These are phyloP conservation scores for Mycteria americana DNA, from an alignment of 2,797 vertebrate species.

Conservation along the genomic window DNA sequence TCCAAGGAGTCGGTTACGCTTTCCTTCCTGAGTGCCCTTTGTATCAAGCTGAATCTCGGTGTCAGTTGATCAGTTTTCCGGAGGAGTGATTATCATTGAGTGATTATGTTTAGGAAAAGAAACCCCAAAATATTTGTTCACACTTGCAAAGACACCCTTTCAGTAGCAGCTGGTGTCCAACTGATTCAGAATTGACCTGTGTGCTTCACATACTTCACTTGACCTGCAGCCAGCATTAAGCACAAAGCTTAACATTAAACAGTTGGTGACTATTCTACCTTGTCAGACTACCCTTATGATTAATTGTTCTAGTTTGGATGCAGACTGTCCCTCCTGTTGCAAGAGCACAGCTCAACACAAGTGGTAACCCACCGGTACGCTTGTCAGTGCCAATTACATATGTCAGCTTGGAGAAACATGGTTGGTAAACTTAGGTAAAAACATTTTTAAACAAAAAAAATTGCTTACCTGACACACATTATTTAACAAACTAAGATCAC, in stretches of 20 bases:
- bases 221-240: neutral
- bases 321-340: neutral
- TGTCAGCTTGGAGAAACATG: neutral
- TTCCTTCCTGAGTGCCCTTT: slow-evolving; percentile 14
- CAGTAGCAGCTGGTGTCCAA: neutral
- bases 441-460: neutral
- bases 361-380: fast-evolving
- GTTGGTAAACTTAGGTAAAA: neutral
- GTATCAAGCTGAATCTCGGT: neutral
- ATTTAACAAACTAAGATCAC: neutral
- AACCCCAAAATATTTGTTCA: neutral
- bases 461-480: neutral
- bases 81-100: neutral
- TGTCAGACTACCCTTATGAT: neutral
- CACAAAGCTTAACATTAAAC: neutral
- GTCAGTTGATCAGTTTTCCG: neutral
- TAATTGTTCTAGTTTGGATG: neutral
- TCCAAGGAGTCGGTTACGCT: neutral
- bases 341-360: neutral
- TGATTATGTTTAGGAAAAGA: neutral
- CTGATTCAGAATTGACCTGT: neutral
- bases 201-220: neutral
- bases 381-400: neutral
- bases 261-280: neutral
- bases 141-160: neutral